Evolutionary conservation across 2,888 invertebrate genomes (phyloP).

Genomic region (Seira musarum): DNA sequence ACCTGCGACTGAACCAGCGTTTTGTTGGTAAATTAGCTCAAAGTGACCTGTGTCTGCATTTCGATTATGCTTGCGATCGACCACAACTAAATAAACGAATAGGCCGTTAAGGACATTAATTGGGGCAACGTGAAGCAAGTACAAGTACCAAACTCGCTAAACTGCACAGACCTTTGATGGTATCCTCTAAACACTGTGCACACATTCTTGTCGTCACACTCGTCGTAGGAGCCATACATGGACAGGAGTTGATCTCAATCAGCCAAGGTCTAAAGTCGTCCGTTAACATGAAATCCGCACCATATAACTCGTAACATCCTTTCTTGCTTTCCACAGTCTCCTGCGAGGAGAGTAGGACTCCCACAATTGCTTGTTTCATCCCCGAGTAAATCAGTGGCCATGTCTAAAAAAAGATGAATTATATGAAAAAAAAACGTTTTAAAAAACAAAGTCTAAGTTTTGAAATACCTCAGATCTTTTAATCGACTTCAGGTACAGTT

Average conservation of each 20-base stretch:
- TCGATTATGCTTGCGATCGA: slow-evolving; percentile 81
- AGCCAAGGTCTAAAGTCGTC: slow-evolving; percentile 90
- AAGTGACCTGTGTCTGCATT: slow-evolving; percentile 87
- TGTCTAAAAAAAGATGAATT: too few species aligned
- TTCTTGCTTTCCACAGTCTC: slow-evolving; percentile 75
- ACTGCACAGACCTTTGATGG: slow-evolving; percentile 83
- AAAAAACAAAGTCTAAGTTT: neutral
- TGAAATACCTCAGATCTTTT: slow-evolving; percentile 56
- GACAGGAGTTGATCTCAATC: slow-evolving; percentile 93
- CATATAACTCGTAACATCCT: slow-evolving; percentile 91
- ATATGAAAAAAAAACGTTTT: too few species aligned
- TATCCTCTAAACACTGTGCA: slow-evolving; percentile 85
- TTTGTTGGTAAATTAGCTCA: slow-evolving; percentile 85
- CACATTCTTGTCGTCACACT: slow-evolving; percentile 88
- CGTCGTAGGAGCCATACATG: slow-evolving; percentile 88
- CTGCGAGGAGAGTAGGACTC: slow-evolving; percentile 86
- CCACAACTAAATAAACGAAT: slow-evolving; percentile 78
- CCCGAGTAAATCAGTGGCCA: slow-evolving; percentile 80
- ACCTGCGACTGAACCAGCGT: slow-evolving; percentile 76
- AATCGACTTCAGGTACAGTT: slow-evolving; percentile 76
- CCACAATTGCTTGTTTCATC: slow-evolving; percentile 86
- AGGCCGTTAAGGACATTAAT: neutral
- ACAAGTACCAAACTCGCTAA: neutral
- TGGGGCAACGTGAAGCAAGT: neutral
- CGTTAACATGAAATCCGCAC: slow-evolving; percentile 93